These are phyloP conservation scores for Chorisops tibialis DNA, from an alignment of 2,888 invertebrate species.

Conservation along the genomic window DNA sequence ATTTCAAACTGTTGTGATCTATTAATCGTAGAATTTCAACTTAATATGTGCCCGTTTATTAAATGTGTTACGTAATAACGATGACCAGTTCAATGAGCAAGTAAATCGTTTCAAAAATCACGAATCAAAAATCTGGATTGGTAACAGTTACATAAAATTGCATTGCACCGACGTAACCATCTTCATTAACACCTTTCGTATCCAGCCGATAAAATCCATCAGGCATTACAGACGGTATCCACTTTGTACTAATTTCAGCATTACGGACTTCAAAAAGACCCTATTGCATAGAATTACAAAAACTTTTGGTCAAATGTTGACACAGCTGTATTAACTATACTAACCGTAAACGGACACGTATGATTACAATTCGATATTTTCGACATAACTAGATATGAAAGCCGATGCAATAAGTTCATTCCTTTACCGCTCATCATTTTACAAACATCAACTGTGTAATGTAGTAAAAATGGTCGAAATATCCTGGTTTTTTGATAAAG, in stretches of 20 bases:
- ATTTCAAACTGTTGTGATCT: no score
- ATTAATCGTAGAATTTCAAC: no score
- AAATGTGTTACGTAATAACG: no score
- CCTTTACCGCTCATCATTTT: conserved; percentile 19
- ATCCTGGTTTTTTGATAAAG: background rate
- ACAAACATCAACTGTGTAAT: conserved; percentile 11
- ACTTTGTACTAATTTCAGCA: background rate
- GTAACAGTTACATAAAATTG: conserved; percentile 16
- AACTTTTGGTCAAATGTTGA: background rate
- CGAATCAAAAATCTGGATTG: conserved; percentile 8
- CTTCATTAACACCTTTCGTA: conserved; percentile 3
- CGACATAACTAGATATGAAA: conserved; percentile 14
- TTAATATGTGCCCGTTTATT: no score
- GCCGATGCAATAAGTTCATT: conserved; percentile 11
- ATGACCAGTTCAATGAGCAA: no score
- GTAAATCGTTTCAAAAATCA: no score
- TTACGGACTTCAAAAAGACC: conserved; percentile 1
- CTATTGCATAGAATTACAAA: background rate
- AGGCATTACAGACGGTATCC: conserved; percentile 5
- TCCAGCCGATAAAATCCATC: conserved; percentile 14
- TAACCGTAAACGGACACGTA: conserved; percentile 17
- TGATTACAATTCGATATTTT: conserved; percentile 21
- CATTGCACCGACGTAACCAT: conserved; percentile 14
- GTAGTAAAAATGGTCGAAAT: conserved; percentile 7
- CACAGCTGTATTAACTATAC: background rate